phyloP scores from a whole-genome alignment of 2,888 invertebrate species.

The Psococerastis gibbosa region DNA sequence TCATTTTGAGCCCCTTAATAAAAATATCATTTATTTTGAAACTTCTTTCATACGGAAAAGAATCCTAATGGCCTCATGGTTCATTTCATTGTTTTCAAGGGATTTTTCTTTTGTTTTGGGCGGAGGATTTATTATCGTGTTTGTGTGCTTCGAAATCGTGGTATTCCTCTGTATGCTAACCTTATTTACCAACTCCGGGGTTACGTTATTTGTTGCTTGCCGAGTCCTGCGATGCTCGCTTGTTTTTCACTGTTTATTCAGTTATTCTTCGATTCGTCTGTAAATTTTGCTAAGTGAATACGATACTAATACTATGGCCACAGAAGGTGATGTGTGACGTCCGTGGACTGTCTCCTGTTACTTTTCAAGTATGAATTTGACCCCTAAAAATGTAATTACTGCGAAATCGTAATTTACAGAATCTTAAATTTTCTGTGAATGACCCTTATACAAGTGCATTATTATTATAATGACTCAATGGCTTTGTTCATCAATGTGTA shows the following conservation, averaged over 20 bases:
- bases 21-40: constrained; percentile 9
- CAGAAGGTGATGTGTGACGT: too few relatives aligned
- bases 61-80: constrained; percentile 8
- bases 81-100: neutral
- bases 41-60: neutral
- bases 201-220: neutral
- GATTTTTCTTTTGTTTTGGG: constrained; percentile 5
- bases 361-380: too few relatives aligned
- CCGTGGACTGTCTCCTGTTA: too few relatives aligned
- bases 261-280: constrained; percentile 1
- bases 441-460: too few relatives aligned
- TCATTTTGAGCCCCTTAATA: constrained; percentile 8
- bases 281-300: too few relatives aligned
- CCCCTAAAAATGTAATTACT: too few relatives aligned
- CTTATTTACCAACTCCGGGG: neutral
- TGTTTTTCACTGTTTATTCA: constrained; percentile 2
- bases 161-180: neutral
- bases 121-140: constrained; percentile 5
- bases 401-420: too few relatives aligned
- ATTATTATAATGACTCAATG: too few relatives aligned
- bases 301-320: too few relatives aligned
- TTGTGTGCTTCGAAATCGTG: constrained; percentile 3
- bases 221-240: neutral
- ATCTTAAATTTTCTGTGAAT: too few relatives aligned
- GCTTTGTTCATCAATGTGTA: too few relatives aligned